Percentiles rank a stretch among this genome's conserved stretches.
These are phyloP conservation scores for Pseudanteris insignis DNA, from an alignment of 2,888 invertebrate genomes.

Conservation along the genomic window DNA sequence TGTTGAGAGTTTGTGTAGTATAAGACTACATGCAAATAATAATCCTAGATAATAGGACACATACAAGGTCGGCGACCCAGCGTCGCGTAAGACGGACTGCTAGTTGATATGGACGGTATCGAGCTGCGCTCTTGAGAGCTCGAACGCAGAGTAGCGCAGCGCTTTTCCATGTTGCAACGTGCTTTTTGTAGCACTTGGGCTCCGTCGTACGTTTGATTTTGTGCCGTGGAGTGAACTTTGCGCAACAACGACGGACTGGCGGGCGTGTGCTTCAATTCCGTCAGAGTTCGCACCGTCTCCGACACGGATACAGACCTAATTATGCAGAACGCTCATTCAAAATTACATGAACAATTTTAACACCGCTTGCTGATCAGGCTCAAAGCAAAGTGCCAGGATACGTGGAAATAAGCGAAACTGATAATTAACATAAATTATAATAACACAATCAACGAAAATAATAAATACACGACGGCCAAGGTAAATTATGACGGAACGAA, in stretches of 20 bases:
- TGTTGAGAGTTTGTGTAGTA: too few relatives aligned
- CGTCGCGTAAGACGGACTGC: slow-evolving; percentile 38
- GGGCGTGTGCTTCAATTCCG: slow-evolving; percentile 85
- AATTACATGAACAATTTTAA: slow-evolving; percentile 1
- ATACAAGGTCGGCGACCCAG: slow-evolving; percentile 32
- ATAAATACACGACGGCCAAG: too few relatives aligned
- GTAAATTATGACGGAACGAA: too few relatives aligned
- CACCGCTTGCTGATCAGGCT: too few relatives aligned
- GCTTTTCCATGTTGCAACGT: slow-evolving; percentile 54
- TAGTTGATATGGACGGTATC: slow-evolving; percentile 30
- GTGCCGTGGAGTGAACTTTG: slow-evolving; percentile 48
- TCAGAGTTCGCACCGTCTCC: slow-evolving; percentile 86
- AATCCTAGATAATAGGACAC: slow-evolving; percentile 11
- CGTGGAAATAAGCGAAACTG: too few relatives aligned
- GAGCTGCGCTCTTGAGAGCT: slow-evolving; percentile 42
- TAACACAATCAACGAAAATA: too few relatives aligned
- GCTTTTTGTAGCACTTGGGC: slow-evolving; percentile 53
- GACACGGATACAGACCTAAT: slow-evolving; percentile 72
- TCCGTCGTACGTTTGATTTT: slow-evolving; percentile 49
- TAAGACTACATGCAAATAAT: too few relatives aligned
- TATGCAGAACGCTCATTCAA: slow-evolving; percentile 28
- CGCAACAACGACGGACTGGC: slow-evolving; percentile 81
- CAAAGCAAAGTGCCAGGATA: too few relatives aligned
- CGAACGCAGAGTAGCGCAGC: slow-evolving; percentile 46
- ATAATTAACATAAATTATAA: too few relatives aligned